Evolutionary conservation across 2,888 invertebrate species (phyloP).

Genomic region (Hypselothyrea guttata): DNA sequence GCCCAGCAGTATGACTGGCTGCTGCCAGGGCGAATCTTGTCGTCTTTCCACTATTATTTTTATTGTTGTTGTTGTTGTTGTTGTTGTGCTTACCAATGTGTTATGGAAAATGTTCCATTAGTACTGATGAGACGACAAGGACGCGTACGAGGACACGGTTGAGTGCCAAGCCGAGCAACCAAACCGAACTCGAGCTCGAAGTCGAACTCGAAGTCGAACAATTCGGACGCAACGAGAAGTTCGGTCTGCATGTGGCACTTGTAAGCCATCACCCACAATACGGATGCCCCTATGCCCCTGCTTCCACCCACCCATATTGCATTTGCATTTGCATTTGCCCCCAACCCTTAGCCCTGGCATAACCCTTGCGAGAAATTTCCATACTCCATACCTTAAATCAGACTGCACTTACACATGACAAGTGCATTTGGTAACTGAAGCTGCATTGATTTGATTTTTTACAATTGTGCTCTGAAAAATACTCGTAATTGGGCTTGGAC

Average conservation of each 20-base stretch:
- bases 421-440: slow-evolving; percentile 32
- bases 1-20: slow-evolving; percentile 7
- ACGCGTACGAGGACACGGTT: slow-evolving; percentile 20
- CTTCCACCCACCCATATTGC: background rate
- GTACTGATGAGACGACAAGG: slow-evolving; percentile 70
- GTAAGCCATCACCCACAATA: slow-evolving; percentile 15
- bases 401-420: slow-evolving; percentile 41
- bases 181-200: no score
- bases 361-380: background rate
- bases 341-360: background rate
- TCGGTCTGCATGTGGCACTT: slow-evolving; percentile 35
- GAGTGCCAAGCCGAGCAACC: slow-evolving; percentile 10
- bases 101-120: slow-evolving; percentile 78
- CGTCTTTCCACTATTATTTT: slow-evolving; percentile 28
- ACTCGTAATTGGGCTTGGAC: slow-evolving; percentile 38
- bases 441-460: slow-evolving; percentile 10
- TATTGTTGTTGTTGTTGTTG: slow-evolving; percentile 34
- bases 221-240: slow-evolving; percentile 31
- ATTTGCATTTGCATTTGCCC: background rate
- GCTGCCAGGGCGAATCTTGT: slow-evolving; percentile 37
- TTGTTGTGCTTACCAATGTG: slow-evolving; percentile 58
- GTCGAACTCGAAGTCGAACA: slow-evolving; percentile 21
- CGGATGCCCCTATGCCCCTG: background rate
- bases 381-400: slow-evolving; percentile 3
- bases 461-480: slow-evolving; percentile 10